Percentiles rank a stretch among this genome's conserved stretches.
Evolutionary conservation across 53 echinoderm and acorn worm genomes (phyloP).

Genomic region (Zoroaster sp.): DNA sequence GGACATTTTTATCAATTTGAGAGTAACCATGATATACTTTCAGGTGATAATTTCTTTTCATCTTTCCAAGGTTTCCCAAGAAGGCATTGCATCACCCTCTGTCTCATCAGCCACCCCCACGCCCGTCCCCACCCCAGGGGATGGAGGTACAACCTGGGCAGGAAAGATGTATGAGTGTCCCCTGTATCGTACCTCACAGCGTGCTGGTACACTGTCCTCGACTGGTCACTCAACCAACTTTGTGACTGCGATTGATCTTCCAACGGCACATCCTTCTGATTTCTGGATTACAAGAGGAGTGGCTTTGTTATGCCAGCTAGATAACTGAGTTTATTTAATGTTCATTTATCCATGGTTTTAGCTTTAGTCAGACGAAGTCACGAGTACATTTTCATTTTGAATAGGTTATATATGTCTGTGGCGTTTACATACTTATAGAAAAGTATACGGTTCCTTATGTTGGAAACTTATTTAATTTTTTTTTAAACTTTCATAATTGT

Average conservation of each 20-base stretch:
- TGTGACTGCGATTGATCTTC: constrained; percentile 89
- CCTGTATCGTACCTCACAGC: constrained; percentile 92
- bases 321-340: constrained; percentile 65
- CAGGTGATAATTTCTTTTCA: not conserved
- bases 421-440: too few relatives aligned
- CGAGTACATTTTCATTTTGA: too few relatives aligned
- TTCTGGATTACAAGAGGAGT: constrained; percentile 95
- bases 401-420: too few relatives aligned
- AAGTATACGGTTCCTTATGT: too few relatives aligned
- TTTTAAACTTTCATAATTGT: too few relatives aligned
- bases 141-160: not conserved
- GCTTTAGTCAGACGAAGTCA: too few relatives aligned
- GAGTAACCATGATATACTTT: not conserved
- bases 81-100: constrained; percentile 47
- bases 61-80: constrained; percentile 11
- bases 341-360: too few relatives aligned
- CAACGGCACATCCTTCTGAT: constrained; percentile 75
- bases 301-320: constrained; percentile 91
- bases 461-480: too few relatives aligned
- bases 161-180: constrained; percentile 81
- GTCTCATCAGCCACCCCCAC: constrained; percentile 45
- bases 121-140: not conserved
- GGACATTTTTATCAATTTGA: not conserved
- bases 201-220: constrained; percentile 95
- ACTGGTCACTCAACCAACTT: constrained; percentile 99